Evolutionary conservation across 2,113 vertebrate species (phyloP), one percentile per base, ranked within the genome.

Genomic region (Mesembrinibis cayennensis): DNA sequence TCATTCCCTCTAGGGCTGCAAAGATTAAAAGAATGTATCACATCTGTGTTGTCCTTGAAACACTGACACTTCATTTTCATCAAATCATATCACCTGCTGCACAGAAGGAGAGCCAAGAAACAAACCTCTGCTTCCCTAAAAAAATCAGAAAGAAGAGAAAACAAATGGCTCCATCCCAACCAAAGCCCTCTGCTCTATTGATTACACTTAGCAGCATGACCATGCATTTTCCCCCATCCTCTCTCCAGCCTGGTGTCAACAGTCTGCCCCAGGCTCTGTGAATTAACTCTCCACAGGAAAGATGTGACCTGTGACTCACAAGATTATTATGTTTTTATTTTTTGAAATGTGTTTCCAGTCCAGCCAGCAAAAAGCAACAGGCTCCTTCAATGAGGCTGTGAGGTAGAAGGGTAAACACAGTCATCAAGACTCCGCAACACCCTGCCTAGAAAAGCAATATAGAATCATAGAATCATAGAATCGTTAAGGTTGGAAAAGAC

Each of bases 271-370:
- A 52, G 49, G 42, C 38, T 72, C 65, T 74, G 23, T 12, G 32
- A 93, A 89, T 65, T 61, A 89, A 73, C 55, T 38, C 65, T 58
- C 72, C 38, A 20, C 55, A 42, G 71, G 21, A 56, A 90, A 74
- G 49, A 77, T 9, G 42, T 2, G 3, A 92, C 62, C 65, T 73
- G 40, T 45, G 49, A 87, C 0, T 0, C 45, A 42, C 2, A 1
- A 34, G 13, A 79, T 25, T 36, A 69, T 71, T 18, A 32, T 6
- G 25, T 6, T 86, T 58, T 72, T 66, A 9, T 34, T 63, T 82
- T 85, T 0, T 62, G 8, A 77, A 81, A 78, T 27, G 47, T 2
- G 0, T 3, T 71, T 69, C 40, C n/a, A 55, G 42, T 26, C 34
- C 66, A 85, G 89, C 25, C 81, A 90, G 74, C 8, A 18, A 53